Percentiles rank a stretch among this genome's conserved stretches.
Conservation (phyloP, 2,797 vertebrate species). For the Chloroceryle amazona region DNA sequence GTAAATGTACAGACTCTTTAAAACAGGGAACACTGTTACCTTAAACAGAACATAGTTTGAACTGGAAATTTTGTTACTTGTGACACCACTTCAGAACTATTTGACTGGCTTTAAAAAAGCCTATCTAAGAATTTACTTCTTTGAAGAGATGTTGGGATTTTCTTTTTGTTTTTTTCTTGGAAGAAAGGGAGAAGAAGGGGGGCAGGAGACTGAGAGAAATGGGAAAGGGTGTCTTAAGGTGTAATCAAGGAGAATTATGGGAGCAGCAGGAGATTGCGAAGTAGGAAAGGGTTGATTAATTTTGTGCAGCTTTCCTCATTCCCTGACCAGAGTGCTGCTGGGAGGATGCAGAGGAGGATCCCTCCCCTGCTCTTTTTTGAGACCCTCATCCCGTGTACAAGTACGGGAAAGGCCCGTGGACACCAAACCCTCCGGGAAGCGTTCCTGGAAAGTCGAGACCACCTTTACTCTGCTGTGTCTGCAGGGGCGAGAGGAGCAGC, state of each 20-base stretch:
- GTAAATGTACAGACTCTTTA: neutral
- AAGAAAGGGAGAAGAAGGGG: neutral
- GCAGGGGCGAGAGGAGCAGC: accelerated
- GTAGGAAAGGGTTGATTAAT: neutral
- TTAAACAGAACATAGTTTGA: neutral
- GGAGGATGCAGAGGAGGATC: accelerated
- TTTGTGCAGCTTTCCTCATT: accelerated
- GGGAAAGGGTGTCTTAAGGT: neutral
- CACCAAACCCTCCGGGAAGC: accelerated
- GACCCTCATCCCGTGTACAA: accelerated
- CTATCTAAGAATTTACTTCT: neutral
- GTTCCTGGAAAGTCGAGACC: accelerated
- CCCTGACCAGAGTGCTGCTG: neutral
- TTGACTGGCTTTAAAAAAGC: neutral
- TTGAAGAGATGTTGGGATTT: neutral
- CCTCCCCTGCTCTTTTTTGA: accelerated
- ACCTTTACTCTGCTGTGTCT: accelerated
- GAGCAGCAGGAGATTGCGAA: too few relatives aligned
- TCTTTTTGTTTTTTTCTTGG: neutral
- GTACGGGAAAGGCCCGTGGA: accelerated
- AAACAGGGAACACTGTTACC: neutral
- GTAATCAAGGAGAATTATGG: neutral
- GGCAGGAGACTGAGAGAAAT: neutral
- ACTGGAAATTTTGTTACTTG: neutral
- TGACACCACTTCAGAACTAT: neutral